phyloP scores from a whole-genome alignment of 2,797 vertebrate species.

The Brachyrhaphis roseni region DNA sequence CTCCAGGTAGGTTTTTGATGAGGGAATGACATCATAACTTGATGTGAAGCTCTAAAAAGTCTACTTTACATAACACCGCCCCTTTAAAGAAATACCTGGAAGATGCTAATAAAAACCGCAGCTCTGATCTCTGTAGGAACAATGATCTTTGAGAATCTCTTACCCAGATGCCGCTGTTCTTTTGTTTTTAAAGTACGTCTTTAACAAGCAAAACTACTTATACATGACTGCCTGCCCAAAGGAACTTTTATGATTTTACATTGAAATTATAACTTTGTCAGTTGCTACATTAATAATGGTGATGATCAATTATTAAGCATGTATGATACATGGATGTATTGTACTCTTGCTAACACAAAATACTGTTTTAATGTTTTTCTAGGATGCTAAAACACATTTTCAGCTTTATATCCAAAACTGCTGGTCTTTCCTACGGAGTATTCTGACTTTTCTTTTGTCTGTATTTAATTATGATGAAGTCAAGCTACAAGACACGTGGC shows the following conservation, averaged over 20 bases:
- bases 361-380: not conserved
- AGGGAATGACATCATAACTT: too few species aligned
- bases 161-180: not conserved
- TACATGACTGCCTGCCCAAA: not conserved
- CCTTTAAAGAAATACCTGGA: slow-evolving; percentile 20
- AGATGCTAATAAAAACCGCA: slow-evolving; percentile 33
- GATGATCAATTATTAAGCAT: not conserved
- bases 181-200: not conserved
- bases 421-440: not conserved
- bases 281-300: not conserved
- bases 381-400: not conserved
- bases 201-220: not conserved
- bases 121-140: slow-evolving; percentile 22
- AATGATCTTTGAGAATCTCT: not conserved
- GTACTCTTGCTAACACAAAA: not conserved
- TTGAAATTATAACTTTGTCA: not conserved
- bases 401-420: not conserved
- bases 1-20: too few species aligned
- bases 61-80: too few species aligned
- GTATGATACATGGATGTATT: not conserved
- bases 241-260: not conserved
- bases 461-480: not conserved
- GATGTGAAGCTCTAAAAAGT: too few species aligned
- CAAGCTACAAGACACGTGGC: not conserved
- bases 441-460: not conserved